phyloP scores from a whole-genome alignment of 2,888 invertebrate species.

The Eristalis tenax region DNA sequence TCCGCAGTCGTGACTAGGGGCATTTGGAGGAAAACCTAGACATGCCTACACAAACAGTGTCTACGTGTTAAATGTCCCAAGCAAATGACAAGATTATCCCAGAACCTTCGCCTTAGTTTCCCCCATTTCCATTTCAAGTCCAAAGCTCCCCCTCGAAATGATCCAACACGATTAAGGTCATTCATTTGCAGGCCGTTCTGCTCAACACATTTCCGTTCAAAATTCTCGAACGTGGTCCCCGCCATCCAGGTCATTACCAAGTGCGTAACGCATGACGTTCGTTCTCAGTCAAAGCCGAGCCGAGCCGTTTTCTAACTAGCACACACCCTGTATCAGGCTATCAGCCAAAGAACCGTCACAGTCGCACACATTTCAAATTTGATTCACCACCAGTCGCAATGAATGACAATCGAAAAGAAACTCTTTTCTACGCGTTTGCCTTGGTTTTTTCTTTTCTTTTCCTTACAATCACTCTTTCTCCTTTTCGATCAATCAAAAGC shows the following conservation, averaged over 20 bases:
- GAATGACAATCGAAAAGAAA: slow-evolving; percentile 36
- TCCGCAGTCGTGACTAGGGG: no score
- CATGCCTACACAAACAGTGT: no score
- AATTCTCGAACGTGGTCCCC: background rate
- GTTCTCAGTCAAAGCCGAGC: background rate
- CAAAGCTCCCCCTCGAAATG: background rate
- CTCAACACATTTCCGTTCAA: background rate
- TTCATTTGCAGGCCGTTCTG: background rate
- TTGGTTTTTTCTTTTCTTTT: background rate
- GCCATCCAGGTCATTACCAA: background rate
- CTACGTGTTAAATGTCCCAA: no score
- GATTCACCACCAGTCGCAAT: background rate
- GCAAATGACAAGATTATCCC: no score
- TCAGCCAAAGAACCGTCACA: background rate
- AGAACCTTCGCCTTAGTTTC: no score
- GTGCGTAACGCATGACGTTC: background rate
- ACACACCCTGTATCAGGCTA: background rate
- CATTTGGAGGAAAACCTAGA: no score
- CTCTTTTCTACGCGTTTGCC: background rate
- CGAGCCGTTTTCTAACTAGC: background rate
- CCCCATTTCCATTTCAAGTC: background rate
- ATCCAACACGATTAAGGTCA: background rate
- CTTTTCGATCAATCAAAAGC: background rate
- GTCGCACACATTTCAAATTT: background rate
- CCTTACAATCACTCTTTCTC: background rate